Evolutionary conservation across 2,113 vertebrate species (phyloP).

Genomic region (Elanus axillaris): DNA sequence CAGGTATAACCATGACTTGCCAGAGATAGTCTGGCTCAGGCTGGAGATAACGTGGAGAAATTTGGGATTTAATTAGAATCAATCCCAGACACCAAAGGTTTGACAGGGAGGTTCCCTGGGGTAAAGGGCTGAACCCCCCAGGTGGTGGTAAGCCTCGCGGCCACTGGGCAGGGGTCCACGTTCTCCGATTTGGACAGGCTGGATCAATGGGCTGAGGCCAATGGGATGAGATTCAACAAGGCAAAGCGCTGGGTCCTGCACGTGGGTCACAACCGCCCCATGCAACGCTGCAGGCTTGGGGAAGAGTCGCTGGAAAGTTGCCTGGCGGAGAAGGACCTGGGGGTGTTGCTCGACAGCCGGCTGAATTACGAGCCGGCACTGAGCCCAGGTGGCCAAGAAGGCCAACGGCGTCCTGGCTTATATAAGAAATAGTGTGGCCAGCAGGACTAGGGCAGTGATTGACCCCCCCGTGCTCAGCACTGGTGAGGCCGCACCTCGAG

Average conservation of each 20-base stretch:
- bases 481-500: accelerated
- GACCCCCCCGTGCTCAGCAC: accelerated
- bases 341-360: accelerated
- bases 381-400: background rate
- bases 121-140: background rate
- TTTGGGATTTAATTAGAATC: background rate
- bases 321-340: accelerated
- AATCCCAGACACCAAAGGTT: background rate
- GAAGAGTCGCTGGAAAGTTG: background rate
- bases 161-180: background rate
- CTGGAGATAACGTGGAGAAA: background rate
- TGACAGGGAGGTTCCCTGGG: background rate
- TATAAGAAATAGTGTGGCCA: background rate
- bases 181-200: background rate
- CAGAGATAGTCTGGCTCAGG: background rate
- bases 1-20: background rate
- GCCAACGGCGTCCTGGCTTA: background rate
- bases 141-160: background rate
- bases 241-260: accelerated
- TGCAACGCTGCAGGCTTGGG: accelerated
- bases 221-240: accelerated
- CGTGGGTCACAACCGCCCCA: background rate
- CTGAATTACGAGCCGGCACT: accelerated
- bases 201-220: accelerated
- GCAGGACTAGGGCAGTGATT: background rate